A percentile compares a stretch with the other conserved stretches of the same genome.
These are phyloP conservation scores for Setophaga kirtlandii DNA, from an alignment of 2,113 vertebrate species.

Conservation along the genomic window DNA sequence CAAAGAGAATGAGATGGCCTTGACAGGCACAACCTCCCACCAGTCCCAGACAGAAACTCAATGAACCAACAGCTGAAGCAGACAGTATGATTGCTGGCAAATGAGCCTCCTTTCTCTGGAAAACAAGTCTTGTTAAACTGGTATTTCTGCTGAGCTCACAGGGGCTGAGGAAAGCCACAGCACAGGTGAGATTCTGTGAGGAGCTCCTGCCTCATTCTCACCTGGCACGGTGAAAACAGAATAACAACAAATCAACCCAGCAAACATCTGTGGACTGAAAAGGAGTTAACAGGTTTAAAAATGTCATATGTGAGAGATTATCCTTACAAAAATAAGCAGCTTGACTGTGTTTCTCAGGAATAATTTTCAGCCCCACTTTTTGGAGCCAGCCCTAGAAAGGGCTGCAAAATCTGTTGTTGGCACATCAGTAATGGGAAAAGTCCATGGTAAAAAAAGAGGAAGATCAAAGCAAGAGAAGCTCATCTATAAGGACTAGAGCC, in stretches of 20 bases:
- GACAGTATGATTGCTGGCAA: neutral
- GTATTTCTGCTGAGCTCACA: constrained; percentile 21
- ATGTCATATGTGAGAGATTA: neutral
- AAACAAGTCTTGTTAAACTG: neutral
- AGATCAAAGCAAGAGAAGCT: neutral
- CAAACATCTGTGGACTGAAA: neutral
- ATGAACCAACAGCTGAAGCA: neutral
- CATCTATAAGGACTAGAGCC: neutral
- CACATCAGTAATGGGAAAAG: neutral
- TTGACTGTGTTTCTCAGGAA: neutral
- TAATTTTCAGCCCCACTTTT: neutral
- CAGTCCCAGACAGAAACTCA: neutral
- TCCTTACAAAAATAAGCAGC: neutral
- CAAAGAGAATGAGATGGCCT: neutral
- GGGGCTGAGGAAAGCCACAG: neutral
- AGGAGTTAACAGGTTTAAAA: neutral
- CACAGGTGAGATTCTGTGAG: neutral
- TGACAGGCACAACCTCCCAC: neutral
- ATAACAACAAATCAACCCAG: neutral
- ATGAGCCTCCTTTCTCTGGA: neutral
- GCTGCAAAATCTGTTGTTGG: fast-evolving
- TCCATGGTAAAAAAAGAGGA: neutral
- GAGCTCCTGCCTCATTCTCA: neutral
- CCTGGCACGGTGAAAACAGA: neutral
- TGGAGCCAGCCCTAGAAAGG: neutral